phyloP scores from a whole-genome alignment of 2,113 vertebrate species.

The Anarhynchus alexandrinus region DNA sequence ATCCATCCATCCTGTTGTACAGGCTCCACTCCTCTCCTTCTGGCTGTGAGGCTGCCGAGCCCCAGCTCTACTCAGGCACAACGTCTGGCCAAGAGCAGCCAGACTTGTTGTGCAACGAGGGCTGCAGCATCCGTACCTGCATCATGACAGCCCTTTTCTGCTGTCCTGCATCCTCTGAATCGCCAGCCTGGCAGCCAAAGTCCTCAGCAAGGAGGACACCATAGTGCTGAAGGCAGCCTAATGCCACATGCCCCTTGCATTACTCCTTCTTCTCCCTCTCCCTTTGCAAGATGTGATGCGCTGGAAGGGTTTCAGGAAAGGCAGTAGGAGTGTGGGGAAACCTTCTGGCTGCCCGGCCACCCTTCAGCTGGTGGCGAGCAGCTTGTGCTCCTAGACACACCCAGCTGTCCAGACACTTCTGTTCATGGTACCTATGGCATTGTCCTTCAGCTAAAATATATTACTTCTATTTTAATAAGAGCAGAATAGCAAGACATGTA shows the following conservation, averaged over 20 bases:
- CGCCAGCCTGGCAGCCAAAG: not conserved
- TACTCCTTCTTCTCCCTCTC: not conserved
- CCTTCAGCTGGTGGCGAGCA: not conserved
- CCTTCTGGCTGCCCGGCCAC: not conserved
- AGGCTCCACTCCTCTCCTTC: not conserved
- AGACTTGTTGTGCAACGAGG: not conserved
- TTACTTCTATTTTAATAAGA: not conserved
- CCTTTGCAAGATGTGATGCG: not conserved
- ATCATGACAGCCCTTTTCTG: not conserved
- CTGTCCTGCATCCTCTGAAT: not conserved
- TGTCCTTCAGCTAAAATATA: not conserved
- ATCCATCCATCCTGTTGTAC: not conserved
- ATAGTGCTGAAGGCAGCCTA: not conserved
- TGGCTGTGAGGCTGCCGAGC: not conserved
- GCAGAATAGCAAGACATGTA: not conserved
- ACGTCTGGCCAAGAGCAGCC: not conserved
- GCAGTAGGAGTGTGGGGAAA: not conserved
- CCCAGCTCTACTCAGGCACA: not conserved
- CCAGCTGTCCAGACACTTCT: not conserved
- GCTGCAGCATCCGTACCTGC: rapidly evolving
- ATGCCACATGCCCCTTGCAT: not conserved
- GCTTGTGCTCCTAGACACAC: not conserved
- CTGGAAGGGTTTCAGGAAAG: not conserved
- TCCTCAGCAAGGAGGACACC: not conserved
- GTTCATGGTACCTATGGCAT: not conserved